Conservation (phyloP, 2,113 vertebrate species). For the Colinus virginianus region DNA sequence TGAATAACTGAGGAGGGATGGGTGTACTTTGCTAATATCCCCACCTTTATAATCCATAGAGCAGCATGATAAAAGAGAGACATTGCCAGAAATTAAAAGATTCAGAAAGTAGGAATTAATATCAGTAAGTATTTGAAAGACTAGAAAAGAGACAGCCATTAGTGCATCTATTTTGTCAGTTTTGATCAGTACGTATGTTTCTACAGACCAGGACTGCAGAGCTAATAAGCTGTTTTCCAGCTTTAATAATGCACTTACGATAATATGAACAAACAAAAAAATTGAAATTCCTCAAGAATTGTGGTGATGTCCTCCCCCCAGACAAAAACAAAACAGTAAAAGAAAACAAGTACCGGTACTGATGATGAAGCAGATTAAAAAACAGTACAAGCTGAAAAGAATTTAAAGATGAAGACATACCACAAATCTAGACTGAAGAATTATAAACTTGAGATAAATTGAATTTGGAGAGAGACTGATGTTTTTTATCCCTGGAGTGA, state of each 20-base stretch:
- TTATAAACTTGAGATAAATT: not conserved
- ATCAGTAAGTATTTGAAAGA: slow-evolving; percentile 77
- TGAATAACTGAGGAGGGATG: slow-evolving; percentile 87
- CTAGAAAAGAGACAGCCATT: slow-evolving; percentile 63
- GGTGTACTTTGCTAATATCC: slow-evolving; percentile 89
- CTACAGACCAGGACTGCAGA: not conserved
- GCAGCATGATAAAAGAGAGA: slow-evolving; percentile 95
- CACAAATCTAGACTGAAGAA: not conserved
- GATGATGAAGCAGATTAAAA: not conserved
- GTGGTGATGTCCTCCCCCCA: not conserved
- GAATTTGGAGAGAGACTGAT: not conserved
- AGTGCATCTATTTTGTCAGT: not conserved
- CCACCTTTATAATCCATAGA: slow-evolving; percentile 91
- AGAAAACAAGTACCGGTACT: not conserved
- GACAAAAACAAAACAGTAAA: not conserved
- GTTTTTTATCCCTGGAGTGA: not conserved
- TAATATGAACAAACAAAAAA: not conserved
- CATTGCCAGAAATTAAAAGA: slow-evolving; percentile 88
- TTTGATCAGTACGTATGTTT: not conserved
- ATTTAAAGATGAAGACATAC: not conserved
- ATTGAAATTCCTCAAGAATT: not conserved
- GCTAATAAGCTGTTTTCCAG: not conserved
- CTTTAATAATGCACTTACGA: not conserved
- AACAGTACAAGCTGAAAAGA: not conserved
- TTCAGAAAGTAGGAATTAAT: slow-evolving; percentile 70